Conservation (phyloP, 2,888 invertebrate genomes). For the Ectemnius continuus region DNA sequence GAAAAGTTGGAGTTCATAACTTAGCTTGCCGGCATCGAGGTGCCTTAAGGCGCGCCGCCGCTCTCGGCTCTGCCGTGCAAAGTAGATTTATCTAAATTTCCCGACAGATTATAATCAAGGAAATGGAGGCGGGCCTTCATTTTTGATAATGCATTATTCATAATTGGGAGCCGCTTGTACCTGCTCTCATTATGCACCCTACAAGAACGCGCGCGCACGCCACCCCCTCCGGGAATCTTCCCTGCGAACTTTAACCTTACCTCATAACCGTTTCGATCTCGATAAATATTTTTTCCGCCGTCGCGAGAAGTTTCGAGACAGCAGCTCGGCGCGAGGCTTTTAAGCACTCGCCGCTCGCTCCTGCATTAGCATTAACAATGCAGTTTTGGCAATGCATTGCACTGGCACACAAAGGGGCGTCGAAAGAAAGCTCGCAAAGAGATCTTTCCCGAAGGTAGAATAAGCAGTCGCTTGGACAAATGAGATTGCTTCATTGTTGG, state of each 20-base stretch:
- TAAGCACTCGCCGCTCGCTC: too few relatives aligned
- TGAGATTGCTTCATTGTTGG: conserved; percentile 55
- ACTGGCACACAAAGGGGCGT: too few relatives aligned
- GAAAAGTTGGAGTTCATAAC: conserved; percentile 68
- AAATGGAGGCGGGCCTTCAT: conserved; percentile 51
- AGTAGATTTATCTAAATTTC: conserved; percentile 64
- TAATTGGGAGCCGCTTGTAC: conserved; percentile 27
- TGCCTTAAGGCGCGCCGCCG: conserved; percentile 15
- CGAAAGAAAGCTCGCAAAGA: conserved; percentile 6
- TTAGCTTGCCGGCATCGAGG: conserved; percentile 42
- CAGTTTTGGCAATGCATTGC: too few relatives aligned
- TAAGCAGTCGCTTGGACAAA: conserved; percentile 55
- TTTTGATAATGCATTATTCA: conserved; percentile 61
- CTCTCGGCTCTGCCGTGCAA: conserved; percentile 21
- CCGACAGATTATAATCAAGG: conserved; percentile 61
- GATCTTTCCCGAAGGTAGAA: conserved; percentile 35
- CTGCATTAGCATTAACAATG: too few relatives aligned
- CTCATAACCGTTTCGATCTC: too few relatives aligned
- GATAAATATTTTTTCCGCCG: too few relatives aligned
- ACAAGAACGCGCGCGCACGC: too few relatives aligned
- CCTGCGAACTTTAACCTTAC: too few relatives aligned
- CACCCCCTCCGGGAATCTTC: too few relatives aligned
- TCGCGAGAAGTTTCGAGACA: too few relatives aligned
- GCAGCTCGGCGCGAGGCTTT: too few relatives aligned
- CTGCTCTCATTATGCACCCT: background rate